Evolutionary conservation across 2,113 vertebrate genomes (phyloP).

Genomic region (Pelecanoides urinatrix): DNA sequence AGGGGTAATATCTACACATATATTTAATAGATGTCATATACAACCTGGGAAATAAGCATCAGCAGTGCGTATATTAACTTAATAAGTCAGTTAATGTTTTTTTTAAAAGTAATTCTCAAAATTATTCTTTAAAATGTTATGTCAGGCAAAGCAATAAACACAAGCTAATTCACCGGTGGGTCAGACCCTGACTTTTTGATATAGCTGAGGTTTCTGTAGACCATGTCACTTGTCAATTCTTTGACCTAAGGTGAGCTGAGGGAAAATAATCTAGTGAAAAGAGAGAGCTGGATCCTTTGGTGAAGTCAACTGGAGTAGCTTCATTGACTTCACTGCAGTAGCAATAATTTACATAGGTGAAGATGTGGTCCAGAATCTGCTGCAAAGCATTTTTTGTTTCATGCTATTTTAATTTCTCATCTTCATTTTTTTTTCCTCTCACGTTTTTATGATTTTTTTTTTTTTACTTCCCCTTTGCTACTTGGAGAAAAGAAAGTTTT

Average conservation of each 20-base stretch:
- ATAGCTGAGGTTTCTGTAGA: background rate
- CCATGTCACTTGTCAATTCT: background rate
- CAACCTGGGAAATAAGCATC: background rate
- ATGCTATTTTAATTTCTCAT: background rate
- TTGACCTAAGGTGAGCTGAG: background rate
- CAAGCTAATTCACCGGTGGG: background rate
- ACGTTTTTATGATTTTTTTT: background rate
- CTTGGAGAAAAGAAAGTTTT: background rate
- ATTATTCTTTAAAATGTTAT: background rate
- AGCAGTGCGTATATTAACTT: background rate
- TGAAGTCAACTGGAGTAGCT: background rate
- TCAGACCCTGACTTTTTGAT: background rate
- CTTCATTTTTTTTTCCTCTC: background rate
- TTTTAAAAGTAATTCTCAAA: background rate
- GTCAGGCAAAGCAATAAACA: background rate
- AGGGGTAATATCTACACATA: background rate
- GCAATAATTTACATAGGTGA: background rate
- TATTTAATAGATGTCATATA: slow-evolving; percentile 18
- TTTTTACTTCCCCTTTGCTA: background rate
- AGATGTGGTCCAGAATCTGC: background rate
- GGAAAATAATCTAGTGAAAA: background rate
- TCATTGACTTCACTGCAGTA: background rate
- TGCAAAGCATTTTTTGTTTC: background rate
- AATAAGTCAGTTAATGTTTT: slow-evolving; percentile 10
- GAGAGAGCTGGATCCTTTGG: background rate